Conservation (phyloP, 2,888 invertebrate species). For the Sphaeridia pumilis region DNA sequence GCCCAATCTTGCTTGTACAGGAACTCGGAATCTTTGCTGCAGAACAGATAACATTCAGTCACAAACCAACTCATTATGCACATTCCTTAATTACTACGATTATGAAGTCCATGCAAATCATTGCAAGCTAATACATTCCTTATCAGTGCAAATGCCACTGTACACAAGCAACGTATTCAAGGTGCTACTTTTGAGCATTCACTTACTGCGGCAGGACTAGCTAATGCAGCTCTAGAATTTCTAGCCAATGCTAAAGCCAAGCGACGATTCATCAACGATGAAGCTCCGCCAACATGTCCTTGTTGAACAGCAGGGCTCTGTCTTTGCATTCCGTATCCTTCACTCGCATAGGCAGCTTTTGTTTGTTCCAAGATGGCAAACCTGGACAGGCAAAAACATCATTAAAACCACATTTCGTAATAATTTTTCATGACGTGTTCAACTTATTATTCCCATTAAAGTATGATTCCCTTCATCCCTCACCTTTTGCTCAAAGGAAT, state of each 20-base stretch:
- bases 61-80: not conserved
- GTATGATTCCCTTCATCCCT: not conserved
- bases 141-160: not conserved
- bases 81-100: too few species aligned
- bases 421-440: not conserved
- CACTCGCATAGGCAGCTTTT: not conserved
- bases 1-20: slow-evolving; percentile 11
- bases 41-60: not conserved
- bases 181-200: not conserved
- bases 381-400: not conserved
- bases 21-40: not conserved
- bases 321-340: not conserved
- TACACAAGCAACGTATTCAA: not conserved
- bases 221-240: not conserved
- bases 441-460: not conserved
- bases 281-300: not conserved
- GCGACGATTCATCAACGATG: slow-evolving; percentile 1
- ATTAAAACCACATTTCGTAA: not conserved
- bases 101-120: too few species aligned
- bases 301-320: not conserved
- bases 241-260: slow-evolving; percentile 9
- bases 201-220: not conserved
- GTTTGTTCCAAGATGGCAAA: not conserved
- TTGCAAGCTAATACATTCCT: not conserved
- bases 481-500: slow-evolving; percentile 17